Evolutionary conservation across 1,140 invertebrate species (phyloP).

Genomic region (Lordiphosa clarofinis): DNA sequence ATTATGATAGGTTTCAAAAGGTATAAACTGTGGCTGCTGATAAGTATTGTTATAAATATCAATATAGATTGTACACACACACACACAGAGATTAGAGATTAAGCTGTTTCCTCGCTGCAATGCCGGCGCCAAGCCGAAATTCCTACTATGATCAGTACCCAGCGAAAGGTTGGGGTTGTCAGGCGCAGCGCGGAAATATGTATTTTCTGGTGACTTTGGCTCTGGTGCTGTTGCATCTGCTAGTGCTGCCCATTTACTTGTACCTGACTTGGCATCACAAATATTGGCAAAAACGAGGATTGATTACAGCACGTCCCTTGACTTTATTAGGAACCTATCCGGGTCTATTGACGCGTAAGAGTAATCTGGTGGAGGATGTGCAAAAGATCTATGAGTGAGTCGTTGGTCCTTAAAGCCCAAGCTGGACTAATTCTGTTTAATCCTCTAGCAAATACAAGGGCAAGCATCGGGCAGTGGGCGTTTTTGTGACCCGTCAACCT

Average conservation of each 20-base stretch:
- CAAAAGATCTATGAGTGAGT: slow-evolving; percentile 63
- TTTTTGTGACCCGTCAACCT: slow-evolving; percentile 80
- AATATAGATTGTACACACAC: too few species aligned
- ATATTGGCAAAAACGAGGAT: slow-evolving; percentile 68
- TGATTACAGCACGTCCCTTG: slow-evolving; percentile 62
- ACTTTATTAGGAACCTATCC: slow-evolving; percentile 80
- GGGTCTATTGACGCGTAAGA: slow-evolving; percentile 53
- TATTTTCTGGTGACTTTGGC: too few species aligned
- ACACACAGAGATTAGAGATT: too few species aligned
- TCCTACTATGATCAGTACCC: too few species aligned
- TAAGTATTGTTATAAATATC: too few species aligned
- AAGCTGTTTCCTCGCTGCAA: too few species aligned
- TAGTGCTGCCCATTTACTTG: slow-evolving; percentile 39
- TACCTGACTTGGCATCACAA: slow-evolving; percentile 77
- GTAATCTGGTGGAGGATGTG: slow-evolving; percentile 50
- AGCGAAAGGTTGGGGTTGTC: too few species aligned
- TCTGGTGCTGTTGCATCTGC: slow-evolving; percentile 34
- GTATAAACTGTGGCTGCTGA: too few species aligned
- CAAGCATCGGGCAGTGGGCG: slow-evolving; percentile 71
- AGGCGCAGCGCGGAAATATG: too few species aligned
- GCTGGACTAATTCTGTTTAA: background rate
- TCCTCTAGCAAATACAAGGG: slow-evolving; percentile 39
- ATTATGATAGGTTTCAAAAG: too few species aligned
- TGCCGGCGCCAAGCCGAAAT: too few species aligned
- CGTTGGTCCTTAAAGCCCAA: too few species aligned